Evolutionary conservation across 1,140 invertebrate genomes (phyloP).

Genomic region (Cyclargus thomasi): DNA sequence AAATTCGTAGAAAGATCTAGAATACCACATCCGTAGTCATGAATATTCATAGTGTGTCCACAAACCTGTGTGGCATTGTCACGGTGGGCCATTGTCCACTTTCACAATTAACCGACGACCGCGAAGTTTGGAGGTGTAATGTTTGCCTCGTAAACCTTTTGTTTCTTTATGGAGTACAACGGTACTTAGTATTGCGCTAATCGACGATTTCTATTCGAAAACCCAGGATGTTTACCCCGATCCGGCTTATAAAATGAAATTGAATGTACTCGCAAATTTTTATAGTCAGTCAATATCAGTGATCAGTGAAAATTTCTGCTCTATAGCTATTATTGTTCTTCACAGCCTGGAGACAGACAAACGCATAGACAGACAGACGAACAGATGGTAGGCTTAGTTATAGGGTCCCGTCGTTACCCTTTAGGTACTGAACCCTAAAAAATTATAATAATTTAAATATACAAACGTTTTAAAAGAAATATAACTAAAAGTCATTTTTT

Average conservation of each 20-base stretch:
- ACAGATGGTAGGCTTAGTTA: too few species aligned
- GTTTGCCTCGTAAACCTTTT: background rate
- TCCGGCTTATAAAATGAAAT: background rate
- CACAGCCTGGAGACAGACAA: too few species aligned
- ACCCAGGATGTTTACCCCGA: background rate
- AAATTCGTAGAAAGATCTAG: background rate
- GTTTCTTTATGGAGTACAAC: conserved; percentile 2
- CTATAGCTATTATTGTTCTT: too few species aligned
- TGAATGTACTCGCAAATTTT: too few species aligned
- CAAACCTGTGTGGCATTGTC: conserved; percentile 17
- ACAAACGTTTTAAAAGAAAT: too few species aligned
- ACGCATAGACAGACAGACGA: too few species aligned
- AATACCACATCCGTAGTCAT: background rate
- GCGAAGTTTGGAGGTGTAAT: conserved; percentile 23
- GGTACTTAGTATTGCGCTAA: background rate
- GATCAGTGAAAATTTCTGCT: too few species aligned
- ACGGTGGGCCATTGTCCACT: conserved; percentile 25
- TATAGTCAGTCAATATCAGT: too few species aligned
- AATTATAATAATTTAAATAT: too few species aligned
- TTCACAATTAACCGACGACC: conserved; percentile 27
- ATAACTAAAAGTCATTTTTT: too few species aligned
- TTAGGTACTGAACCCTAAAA: too few species aligned
- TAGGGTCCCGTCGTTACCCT: too few species aligned
- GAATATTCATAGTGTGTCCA: conserved; percentile 17
- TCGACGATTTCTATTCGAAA: conserved; percentile 9